phyloP scores from a whole-genome alignment of 2,888 invertebrate genomes.

The Polietes domitor region DNA sequence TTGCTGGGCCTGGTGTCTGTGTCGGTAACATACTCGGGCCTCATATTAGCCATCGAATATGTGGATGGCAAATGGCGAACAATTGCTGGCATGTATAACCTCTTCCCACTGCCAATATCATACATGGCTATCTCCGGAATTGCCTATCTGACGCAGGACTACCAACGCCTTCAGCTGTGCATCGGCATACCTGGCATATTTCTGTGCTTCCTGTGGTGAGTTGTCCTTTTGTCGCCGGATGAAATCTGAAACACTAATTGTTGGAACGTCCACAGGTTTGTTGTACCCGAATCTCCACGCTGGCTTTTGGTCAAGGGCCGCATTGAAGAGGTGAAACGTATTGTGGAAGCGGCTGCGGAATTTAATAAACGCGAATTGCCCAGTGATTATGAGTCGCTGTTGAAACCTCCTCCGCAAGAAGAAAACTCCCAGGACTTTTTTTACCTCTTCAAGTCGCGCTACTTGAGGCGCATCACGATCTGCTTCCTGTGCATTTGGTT shows the following conservation, averaged over 20 bases:
- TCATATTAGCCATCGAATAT: constrained; percentile 89
- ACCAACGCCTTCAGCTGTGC: constrained; percentile 87
- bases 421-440: constrained; percentile 83
- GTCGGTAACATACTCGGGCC: constrained; percentile 91
- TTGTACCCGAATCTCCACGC: constrained; percentile 90
- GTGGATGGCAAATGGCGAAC: constrained; percentile 91
- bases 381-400: constrained; percentile 85
- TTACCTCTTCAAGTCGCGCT: constrained; percentile 85
- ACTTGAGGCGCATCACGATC: constrained; percentile 86
- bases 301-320: constrained; percentile 89
- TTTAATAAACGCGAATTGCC: constrained; percentile 86
- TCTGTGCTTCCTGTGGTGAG: constrained; percentile 86
- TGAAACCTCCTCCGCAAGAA: constrained; percentile 82
- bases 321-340: constrained; percentile 85
- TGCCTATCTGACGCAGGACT: constrained; percentile 87
- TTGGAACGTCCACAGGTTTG: no score
- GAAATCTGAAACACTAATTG: no score
- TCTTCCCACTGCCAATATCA: constrained; percentile 89
- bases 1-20: constrained; percentile 89
- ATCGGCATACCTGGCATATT: constrained; percentile 88
- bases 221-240: no score
- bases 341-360: constrained; percentile 85
- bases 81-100: constrained; percentile 89
- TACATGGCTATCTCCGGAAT: constrained; percentile 88
- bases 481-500: constrained; percentile 89